Base-by-base conservation (phyloP, 1,140 invertebrate species). In the Cotesia typhae region DNA sequence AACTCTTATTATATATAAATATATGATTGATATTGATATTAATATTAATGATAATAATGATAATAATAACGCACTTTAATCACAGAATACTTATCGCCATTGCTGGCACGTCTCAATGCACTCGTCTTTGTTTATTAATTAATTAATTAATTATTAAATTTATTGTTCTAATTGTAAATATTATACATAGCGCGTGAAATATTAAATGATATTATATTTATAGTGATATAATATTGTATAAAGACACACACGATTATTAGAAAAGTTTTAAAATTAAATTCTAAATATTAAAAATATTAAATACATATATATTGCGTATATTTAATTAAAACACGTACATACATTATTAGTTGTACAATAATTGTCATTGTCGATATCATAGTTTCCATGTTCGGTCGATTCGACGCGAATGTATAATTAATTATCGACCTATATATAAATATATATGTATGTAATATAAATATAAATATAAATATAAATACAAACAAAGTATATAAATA, bases 161-260 rank as follows among this genome's bases (percentile, higher is more conserved):
- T 28, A 28, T 73, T 76, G 71, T 67, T 70, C 63, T 76, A 82
- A 81, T 80, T 87, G 84, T 87, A 87, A 78, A 87, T 86, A 85
- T 74, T 87, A 85, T 87, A 85, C 78, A 86, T 85, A 87, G 75
- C 78, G 78, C 76, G 79, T 76, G 72, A 75, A 65, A 51, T 53
- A 65, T 28, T 28, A 53, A 51, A 77, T 76, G 77, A 74, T 74
- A 77, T 76, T 76, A 47, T 47, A 47, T 47, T 75, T 75, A 76
- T 75, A 78, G 80, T 75, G 77, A 78, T 81, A 79, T 81, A 73
- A 73, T 71, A 78, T 75, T 70, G 71, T 75, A 79, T 77, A 78
- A 76, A 80, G 80, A 70, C 74, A 76, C 73, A 41, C 41, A 47
- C 41, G 41, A 7, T 47, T 9, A 9, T 47, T 47, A 47, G 41